Base-by-base conservation (phyloP, 2,888 invertebrate species). In the Cantharis rufa region DNA sequence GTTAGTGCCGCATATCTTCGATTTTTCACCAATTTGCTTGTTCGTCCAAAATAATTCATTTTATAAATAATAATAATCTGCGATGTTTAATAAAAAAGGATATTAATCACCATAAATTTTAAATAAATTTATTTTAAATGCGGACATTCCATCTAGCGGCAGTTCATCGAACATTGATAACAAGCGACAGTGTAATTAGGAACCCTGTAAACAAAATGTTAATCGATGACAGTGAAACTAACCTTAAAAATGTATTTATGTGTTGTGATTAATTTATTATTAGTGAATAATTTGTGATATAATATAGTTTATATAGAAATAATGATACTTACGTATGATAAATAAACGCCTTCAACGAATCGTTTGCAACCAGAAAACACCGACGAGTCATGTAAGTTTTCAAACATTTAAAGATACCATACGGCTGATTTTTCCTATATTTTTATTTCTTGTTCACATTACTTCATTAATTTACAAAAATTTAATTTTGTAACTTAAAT, bases 1-100 rank as follows among this genome's bases (percentile, higher is more conserved):
- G 94, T 92, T 85, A 98, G 88, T 1, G 97, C 97, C 84, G 93
- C 92, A 85, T 92, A 97, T 62, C 98, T 90, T 81, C 97, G 90
- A 86, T 98, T 98, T 87, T 93, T 94, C 0, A 94, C 88, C 84
- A 91, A 90, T 73, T 62, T 75, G 27, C 32, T 32, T 32, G 32
- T 32, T 5, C 32, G 32, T 13, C 13, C 32, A 32, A 13, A 32
- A 32, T 13, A 32, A 32, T 32, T 13, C 32, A 32, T 32, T 32
- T 32, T 32, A 27, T 5, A n/a, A n/a, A n/a, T n/a, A n/a, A n/a
- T n/a, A n/a, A n/a, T n/a, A n/a, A n/a, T n/a, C n/a, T n/a, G n/a
- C n/a, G n/a, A n/a, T n/a, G n/a, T n/a, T n/a, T n/a, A n/a, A n/a
- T 16, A 16, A 16, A 16, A 16, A 16, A 16, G 16, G 16, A 16